Conservation (phyloP, 2,888 invertebrate genomes). For the Himalopsyche tibetana region DNA sequence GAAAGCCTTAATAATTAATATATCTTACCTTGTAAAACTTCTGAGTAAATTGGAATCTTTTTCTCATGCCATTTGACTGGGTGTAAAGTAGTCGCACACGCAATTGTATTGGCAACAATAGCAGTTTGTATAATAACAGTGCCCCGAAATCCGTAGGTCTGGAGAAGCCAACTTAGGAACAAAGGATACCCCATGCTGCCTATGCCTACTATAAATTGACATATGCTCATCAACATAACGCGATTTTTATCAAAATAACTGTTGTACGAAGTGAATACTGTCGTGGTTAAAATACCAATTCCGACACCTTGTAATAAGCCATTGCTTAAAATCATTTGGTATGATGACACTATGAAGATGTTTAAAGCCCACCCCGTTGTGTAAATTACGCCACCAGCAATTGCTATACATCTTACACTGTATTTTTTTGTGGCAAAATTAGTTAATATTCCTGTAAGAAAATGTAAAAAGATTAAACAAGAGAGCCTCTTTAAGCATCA, state of each 20-base stretch:
- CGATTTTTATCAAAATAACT: constrained; percentile 79
- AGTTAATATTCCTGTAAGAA: constrained; percentile 59
- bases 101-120: constrained; percentile 81
- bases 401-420: constrained; percentile 81
- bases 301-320: constrained; percentile 78
- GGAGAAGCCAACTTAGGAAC: constrained; percentile 74
- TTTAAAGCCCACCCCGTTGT: constrained; percentile 80
- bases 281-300: constrained; percentile 79
- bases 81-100: constrained; percentile 83
- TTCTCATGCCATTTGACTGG: constrained; percentile 83
- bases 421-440: constrained; percentile 79
- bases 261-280: constrained; percentile 80
- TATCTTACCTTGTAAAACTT: constrained; percentile 8
- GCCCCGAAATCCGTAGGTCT: constrained; percentile 80
- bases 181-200: constrained; percentile 79
- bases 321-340: constrained; percentile 81
- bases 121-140: constrained; percentile 83
- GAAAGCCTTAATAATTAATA: too few relatives aligned
- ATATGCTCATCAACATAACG: constrained; percentile 79
- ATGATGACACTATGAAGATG: constrained; percentile 80
- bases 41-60: neutral
- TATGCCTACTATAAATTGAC: constrained; percentile 79
- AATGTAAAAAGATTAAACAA: too few relatives aligned
- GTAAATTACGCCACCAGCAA: constrained; percentile 82
- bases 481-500: too few relatives aligned